Base-by-base conservation (phyloP, 2,797 vertebrate genomes). In the Myripristis jacobus region DNA sequence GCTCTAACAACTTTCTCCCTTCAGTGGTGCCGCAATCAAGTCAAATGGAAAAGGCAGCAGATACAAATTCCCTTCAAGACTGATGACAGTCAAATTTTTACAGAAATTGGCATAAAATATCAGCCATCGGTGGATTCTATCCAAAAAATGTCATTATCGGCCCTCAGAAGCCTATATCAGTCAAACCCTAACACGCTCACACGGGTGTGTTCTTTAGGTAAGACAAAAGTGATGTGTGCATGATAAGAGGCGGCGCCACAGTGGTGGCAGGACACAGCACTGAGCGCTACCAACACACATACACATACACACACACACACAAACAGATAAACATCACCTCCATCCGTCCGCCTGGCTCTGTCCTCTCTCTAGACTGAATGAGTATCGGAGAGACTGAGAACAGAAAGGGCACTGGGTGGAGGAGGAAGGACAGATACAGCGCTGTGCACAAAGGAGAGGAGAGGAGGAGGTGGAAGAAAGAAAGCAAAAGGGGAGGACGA, bases 221-320 rank as follows among this genome's bases (percentile, higher is more conserved):
- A 93, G 90, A 93, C 94, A 92, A 92, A 93, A 95, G 91, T 64
- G 94, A 95, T 95, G 90, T 88, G 90, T 86, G 71, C 74, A 78
- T 87, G 94, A 95, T 95, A 95, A 96, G 89, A 90, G 65, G 82
- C 90, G 95, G 94, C 92, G 92, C 95, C 95, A 95, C 55, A 9
- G 55, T 70, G 87, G 89, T 83, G 77, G 60, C 78, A 93, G 93
- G 92, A 94, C 93, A 86, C 87, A 93, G 95, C 92, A 93, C 92
- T 83, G 88, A 91, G 91, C 91, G 62, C 92, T 94, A 88, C 90
- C 87, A 84, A 87, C 83, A 87, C 69, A 84, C 70, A 63, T 79
- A 31, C 61, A 38, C 21, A 62, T 44, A 47, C 44, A 44, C 24
- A 48, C 27, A 47, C n/a, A n/a, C n/a, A n/a, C n/a, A n/a, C n/a